These are phyloP conservation scores for Eumerus sabulonum DNA, from an alignment of 2,888 invertebrate species.

Conservation along the genomic window DNA sequence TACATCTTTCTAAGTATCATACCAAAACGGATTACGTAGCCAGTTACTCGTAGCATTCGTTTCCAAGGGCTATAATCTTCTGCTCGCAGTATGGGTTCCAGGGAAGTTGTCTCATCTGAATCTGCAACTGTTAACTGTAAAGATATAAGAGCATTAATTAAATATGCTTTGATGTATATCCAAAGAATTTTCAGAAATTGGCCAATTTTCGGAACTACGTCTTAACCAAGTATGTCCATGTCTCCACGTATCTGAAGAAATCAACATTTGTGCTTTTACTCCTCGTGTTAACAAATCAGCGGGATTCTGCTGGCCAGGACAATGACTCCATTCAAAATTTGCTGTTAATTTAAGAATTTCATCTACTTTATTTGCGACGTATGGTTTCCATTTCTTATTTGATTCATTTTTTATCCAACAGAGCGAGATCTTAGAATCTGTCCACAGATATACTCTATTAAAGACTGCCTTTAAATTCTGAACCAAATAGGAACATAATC, in stretches of 20 bases:
- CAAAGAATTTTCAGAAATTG: not conserved
- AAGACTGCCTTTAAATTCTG: constrained; percentile 2
- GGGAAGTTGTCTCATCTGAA: not conserved
- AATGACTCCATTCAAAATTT: not conserved
- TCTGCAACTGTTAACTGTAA: constrained; percentile 1
- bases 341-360: not conserved
- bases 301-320: not conserved
- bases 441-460: constrained; percentile 11
- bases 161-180: constrained; percentile 1
- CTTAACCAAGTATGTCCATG: constrained; percentile 5
- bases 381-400: constrained; percentile 17
- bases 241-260: not conserved
- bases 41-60: not conserved
- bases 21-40: not conserved
- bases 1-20: not conserved
- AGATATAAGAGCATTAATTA: not conserved
- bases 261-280: not conserved
- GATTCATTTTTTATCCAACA: constrained; percentile 9
- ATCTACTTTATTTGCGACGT: constrained; percentile 16
- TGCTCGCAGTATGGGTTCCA: not conserved
- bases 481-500: constrained; percentile 25
- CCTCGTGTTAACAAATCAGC: not conserved
- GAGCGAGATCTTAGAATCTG: constrained; percentile 14
- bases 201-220: not conserved
- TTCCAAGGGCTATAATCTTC: constrained; percentile 9